Conservation (phyloP, 2,113 vertebrate genomes). For the Ibidorhyncha struthersii region DNA sequence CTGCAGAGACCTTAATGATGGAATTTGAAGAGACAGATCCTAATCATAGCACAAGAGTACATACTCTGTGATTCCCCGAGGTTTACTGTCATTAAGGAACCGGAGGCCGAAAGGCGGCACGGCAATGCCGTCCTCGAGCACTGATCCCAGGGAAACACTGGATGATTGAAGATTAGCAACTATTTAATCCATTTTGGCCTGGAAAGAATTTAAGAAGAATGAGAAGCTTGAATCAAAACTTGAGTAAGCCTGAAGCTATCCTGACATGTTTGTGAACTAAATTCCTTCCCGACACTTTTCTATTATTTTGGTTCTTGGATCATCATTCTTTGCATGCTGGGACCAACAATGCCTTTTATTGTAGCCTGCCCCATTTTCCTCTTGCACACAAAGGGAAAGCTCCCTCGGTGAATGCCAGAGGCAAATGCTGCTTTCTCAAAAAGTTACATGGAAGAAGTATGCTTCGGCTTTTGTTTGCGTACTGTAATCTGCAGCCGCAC, state of each 20-base stretch:
- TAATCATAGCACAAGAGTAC: neutral
- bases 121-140: neutral
- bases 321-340: constrained; percentile 66
- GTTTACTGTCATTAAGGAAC: neutral
- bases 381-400: constrained; percentile 48
- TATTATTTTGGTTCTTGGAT: constrained; percentile 62
- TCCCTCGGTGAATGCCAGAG: constrained; percentile 38
- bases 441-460: constrained; percentile 48
- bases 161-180: constrained; percentile 58
- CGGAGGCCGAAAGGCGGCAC: accelerated
- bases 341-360: constrained; percentile 64
- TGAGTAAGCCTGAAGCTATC: constrained; percentile 48
- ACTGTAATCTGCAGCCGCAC: constrained; percentile 36
- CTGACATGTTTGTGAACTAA: constrained; percentile 46
- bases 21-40: neutral
- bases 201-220: constrained; percentile 64
- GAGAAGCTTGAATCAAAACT: constrained; percentile 46
- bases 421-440: constrained; percentile 61
- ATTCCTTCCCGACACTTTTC: constrained; percentile 43
- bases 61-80: neutral
- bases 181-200: constrained; percentile 59
- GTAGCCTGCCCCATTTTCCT: constrained; percentile 51
- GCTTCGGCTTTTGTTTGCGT: neutral
- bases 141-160: constrained; percentile 5
- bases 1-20: neutral